Evolutionary conservation across 2,113 vertebrate genomes (phyloP).

Genomic region (Alectura lathami): DNA sequence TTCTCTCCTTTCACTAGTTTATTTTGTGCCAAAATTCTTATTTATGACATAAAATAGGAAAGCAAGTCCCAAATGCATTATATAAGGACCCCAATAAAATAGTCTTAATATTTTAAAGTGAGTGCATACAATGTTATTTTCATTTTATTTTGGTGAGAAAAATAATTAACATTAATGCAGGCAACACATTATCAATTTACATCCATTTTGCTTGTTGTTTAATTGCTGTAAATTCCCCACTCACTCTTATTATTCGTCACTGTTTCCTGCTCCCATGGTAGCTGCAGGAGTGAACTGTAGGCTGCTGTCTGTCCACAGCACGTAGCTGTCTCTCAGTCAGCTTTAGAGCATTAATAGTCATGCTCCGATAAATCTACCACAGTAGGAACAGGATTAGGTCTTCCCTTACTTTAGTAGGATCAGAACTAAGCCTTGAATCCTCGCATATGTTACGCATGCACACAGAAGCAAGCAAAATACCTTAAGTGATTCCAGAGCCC

Average conservation of each 20-base stretch:
- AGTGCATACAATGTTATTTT: not conserved
- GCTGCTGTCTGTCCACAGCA: conserved; percentile 14
- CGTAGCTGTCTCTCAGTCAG: not conserved
- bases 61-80: not conserved
- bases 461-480: not conserved
- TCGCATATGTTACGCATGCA: not conserved
- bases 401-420: conserved; percentile 24
- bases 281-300: conserved; percentile 31
- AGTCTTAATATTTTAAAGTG: not conserved
- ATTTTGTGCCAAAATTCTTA: not conserved
- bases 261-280: not conserved
- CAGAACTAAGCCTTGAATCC: conserved; percentile 52
- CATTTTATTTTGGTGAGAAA: conserved; percentile 18
- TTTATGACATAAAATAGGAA: not conserved
- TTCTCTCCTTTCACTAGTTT: conserved; percentile 1
- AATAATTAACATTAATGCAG: conserved; percentile 54
- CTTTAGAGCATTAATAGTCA: conserved; percentile 34
- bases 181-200: conserved; percentile 10
- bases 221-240: conserved; percentile 26
- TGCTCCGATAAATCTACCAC: conserved; percentile 33
- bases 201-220: not conserved
- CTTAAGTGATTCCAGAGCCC: not conserved
- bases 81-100: not conserved
- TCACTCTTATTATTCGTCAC: conserved; percentile 7
- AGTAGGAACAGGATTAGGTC: conserved; percentile 48